Conservation (phyloP, 2,113 vertebrate species). For the Hydrolagus affinis region DNA sequence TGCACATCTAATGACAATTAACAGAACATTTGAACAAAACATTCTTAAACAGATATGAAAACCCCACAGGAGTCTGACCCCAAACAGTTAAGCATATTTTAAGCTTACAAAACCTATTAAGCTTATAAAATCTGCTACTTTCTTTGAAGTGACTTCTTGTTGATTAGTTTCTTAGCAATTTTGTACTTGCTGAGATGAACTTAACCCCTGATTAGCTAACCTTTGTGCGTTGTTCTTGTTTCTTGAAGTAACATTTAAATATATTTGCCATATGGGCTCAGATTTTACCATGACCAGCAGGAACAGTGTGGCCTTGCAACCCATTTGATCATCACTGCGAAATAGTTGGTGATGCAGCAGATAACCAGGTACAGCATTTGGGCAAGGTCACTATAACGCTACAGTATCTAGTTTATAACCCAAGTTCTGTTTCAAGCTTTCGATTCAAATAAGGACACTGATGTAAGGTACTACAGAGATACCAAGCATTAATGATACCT, state of each 20-base stretch:
- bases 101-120: conserved; percentile 17
- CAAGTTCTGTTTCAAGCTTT: background rate
- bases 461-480: background rate
- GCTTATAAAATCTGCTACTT: background rate
- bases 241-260: background rate
- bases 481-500: background rate
- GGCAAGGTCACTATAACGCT: background rate
- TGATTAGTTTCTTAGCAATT: background rate
- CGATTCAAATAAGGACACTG: background rate
- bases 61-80: no score
- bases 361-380: background rate
- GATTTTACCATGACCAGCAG: background rate
- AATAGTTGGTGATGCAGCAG: background rate
- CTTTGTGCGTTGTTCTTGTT: background rate
- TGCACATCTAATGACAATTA: background rate
- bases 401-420: background rate
- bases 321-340: background rate
- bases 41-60: background rate
- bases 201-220: background rate
- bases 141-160: conserved; percentile 23
- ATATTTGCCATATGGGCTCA: background rate
- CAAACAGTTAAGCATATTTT: conserved; percentile 7
- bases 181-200: background rate
- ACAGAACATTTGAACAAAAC: background rate
- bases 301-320: background rate